Evolutionary conservation across 2,888 invertebrate genomes (phyloP).

Genomic region (Asteroscopus sphinx): DNA sequence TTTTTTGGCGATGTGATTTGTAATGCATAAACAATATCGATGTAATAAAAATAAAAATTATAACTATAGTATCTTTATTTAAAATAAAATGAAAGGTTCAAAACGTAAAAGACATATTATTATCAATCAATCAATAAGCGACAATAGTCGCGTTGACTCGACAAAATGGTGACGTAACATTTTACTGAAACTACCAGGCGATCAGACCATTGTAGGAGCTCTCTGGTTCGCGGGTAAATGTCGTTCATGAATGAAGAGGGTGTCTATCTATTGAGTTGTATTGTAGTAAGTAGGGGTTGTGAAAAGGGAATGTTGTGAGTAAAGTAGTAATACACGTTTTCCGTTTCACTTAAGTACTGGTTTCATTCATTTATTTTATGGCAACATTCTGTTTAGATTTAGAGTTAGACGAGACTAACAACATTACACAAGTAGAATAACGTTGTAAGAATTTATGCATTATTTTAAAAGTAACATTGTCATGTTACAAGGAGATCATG

Average conservation of each 20-base stretch:
- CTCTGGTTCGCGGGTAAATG: conserved; percentile 5
- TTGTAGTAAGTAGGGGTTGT: not conserved
- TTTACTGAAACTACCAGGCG: conserved; percentile 72
- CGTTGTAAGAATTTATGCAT: no score
- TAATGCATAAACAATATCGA: not conserved
- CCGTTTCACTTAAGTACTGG: conserved; percentile 1
- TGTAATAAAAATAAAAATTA: not conserved
- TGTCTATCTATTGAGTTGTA: no score
- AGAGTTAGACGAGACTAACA: not conserved
- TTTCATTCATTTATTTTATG: conserved; percentile 1
- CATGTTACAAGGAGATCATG: conserved; percentile 16
- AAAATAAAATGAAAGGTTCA: no score
- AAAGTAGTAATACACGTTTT: conserved; percentile 1
- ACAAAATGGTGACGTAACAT: conserved; percentile 76
- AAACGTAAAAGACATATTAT: no score
- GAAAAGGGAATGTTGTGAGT: no score
- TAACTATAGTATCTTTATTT: no score
- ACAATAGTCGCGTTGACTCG: conserved; percentile 16
- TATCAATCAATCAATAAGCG: no score
- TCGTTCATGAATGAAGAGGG: conserved; percentile 34
- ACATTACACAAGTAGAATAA: no score
- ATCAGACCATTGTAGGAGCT: conserved; percentile 60
- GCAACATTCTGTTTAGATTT: not conserved
- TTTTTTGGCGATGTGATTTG: not conserved
- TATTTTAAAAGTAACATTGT: no score